Evolutionary conservation across 2,797 vertebrate genomes (phyloP).

Genomic region (Gymnoscopelus braueri): DNA sequence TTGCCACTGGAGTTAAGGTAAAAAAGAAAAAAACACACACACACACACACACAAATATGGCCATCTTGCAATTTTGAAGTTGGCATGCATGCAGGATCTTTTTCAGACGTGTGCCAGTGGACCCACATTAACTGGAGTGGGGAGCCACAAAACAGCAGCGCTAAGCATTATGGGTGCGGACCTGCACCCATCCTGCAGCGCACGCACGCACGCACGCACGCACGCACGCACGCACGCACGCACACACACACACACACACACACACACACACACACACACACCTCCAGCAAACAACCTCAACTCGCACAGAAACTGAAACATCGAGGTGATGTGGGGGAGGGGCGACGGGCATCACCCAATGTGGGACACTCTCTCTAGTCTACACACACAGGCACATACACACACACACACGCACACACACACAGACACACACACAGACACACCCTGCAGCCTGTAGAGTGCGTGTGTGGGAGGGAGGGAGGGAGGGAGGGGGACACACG

Average conservation of each 20-base stretch:
- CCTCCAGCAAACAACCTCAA: conserved; percentile 6
- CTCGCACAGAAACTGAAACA: conserved; percentile 16
- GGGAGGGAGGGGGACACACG: conserved; percentile 34
- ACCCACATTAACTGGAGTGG: conserved; percentile 48
- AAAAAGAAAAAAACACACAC: no score
- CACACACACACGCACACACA: conserved; percentile 28
- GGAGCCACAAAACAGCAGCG: no score
- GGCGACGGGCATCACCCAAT: conserved; percentile 20
- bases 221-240: neutral
- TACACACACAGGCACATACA: conserved; percentile 28
- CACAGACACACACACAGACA: conserved; percentile 30
- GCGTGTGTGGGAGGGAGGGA: conserved; percentile 44
- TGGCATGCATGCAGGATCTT: conserved; percentile 62
- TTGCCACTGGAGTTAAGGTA: no score
- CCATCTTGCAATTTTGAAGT: conserved; percentile 78
- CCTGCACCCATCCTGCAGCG: neutral
- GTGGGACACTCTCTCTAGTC: conserved; percentile 28
- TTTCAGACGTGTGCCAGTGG: conserved; percentile 64
- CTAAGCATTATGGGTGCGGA: no score
- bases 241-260: neutral
- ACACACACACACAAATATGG: neutral
- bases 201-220: neutral
- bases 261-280: neutral
- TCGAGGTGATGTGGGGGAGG: conserved; percentile 22
- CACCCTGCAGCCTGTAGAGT: conserved; percentile 25